These are phyloP conservation scores for Ooceraea biroi DNA, from an alignment of 1,140 invertebrate genomes.

Conservation along the genomic window DNA sequence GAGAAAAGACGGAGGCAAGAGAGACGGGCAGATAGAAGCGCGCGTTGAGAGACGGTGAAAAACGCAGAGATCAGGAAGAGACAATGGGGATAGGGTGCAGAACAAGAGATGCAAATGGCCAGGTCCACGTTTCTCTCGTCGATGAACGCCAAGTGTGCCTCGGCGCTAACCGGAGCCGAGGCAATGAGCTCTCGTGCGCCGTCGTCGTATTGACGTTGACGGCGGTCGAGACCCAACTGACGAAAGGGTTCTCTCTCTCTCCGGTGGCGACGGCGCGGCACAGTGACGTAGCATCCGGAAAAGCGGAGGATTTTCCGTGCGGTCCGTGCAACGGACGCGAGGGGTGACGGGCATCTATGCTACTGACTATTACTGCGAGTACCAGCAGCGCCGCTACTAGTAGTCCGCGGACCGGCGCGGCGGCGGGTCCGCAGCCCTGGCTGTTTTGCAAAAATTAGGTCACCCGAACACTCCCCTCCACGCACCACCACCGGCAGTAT, in stretches of 20 bases:
- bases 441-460: conserved; percentile 79
- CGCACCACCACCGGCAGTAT: neutral
- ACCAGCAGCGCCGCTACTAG: conserved; percentile 43
- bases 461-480: conserved; percentile 42
- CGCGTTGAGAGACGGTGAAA: neutral
- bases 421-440: conserved; percentile 61
- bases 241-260: conserved; percentile 78
- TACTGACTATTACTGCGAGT: conserved; percentile 49
- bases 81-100: neutral
- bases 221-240: conserved; percentile 85
- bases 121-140: conserved; percentile 53
- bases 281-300: conserved; percentile 85
- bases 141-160: conserved; percentile 65
- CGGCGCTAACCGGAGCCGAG: conserved; percentile 68
- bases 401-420: conserved; percentile 45
- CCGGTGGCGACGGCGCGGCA: conserved; percentile 77
- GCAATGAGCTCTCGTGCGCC: conserved; percentile 70
- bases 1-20: too few relatives aligned
- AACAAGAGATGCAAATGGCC: neutral
- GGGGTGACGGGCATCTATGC: conserved; percentile 12
- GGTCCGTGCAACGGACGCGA: conserved; percentile 24
- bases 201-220: conserved; percentile 84
- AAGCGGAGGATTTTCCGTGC: conserved; percentile 79
- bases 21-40: neutral
- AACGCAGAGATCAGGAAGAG: neutral